These are phyloP conservation scores for Peribatodes rhomboidaria DNA, from an alignment of 2,888 invertebrate species.

Conservation along the genomic window DNA sequence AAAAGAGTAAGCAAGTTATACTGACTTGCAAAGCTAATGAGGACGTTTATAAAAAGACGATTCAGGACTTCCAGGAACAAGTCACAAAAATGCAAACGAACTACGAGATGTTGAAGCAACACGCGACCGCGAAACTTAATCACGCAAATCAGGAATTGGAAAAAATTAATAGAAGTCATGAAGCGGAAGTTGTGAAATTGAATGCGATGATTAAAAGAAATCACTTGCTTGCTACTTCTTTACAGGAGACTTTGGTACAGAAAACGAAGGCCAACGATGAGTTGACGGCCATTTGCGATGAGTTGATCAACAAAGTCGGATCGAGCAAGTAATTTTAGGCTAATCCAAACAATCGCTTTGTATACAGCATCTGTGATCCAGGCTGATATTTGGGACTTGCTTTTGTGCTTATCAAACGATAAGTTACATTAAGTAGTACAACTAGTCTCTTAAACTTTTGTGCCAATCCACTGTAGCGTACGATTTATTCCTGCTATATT, in stretches of 20 bases:
- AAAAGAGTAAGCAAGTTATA: conserved; percentile 88
- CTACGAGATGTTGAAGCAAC: conserved; percentile 94
- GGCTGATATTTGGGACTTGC: conserved; percentile 62
- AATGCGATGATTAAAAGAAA: conserved; percentile 95
- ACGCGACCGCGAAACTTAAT: conserved; percentile 95
- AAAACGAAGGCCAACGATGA: conserved; percentile 96
- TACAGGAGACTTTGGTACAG: conserved; percentile 94
- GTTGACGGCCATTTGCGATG: conserved; percentile 96
- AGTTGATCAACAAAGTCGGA: conserved; percentile 90
- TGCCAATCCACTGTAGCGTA: conserved; percentile 71
- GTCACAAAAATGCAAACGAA: conserved; percentile 92
- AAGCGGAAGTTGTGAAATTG: conserved; percentile 93
- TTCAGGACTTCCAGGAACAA: conserved; percentile 90
- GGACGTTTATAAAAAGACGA: conserved; percentile 89
- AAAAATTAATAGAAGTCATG: conserved; percentile 89
- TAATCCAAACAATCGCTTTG: conserved; percentile 57
- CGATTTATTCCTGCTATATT: conserved; percentile 59
- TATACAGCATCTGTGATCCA: conserved; percentile 61
- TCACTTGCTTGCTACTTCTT: conserved; percentile 93
- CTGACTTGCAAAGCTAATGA: conserved; percentile 87
- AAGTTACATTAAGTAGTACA: conserved; percentile 68
- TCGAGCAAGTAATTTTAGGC: conserved; percentile 61
- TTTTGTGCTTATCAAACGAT: conserved; percentile 75
- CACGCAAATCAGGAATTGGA: conserved; percentile 92
- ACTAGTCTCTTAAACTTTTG: conserved; percentile 60